Evolutionary conservation across 2,113 vertebrate genomes (phyloP).

Genomic region (Cettia cetti): DNA sequence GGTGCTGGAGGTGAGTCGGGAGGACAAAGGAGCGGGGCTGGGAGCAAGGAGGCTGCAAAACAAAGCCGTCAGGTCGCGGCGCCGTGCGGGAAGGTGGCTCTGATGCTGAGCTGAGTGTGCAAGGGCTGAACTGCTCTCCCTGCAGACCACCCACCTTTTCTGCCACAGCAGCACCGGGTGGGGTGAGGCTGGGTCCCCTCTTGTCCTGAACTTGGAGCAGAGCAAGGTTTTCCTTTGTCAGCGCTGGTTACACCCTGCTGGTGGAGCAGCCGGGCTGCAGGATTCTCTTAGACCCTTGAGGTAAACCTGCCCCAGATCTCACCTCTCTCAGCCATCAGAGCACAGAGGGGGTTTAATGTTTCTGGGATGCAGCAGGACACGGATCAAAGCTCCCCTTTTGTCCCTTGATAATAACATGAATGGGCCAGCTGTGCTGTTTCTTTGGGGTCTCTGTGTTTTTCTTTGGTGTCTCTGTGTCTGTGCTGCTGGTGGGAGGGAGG

Average conservation of each 20-base stretch:
- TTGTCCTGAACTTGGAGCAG: background rate
- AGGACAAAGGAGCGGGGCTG: constrained; percentile 14
- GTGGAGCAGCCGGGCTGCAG: background rate
- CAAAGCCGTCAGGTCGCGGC: background rate
- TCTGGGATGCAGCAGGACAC: background rate
- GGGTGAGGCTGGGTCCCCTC: background rate
- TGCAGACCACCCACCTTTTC: background rate
- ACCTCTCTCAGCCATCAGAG: background rate
- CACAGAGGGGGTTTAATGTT: background rate
- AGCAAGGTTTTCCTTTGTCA: background rate
- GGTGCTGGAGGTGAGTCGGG: background rate
- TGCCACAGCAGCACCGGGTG: background rate
- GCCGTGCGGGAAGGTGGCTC: background rate
- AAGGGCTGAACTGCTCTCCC: background rate
- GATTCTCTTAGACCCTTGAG: background rate
- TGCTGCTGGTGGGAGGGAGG: background rate
- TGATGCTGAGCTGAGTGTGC: background rate
- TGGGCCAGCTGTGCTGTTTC: background rate
- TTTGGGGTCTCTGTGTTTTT: background rate
- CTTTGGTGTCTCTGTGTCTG: background rate
- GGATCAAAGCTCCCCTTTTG: background rate
- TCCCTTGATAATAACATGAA: background rate
- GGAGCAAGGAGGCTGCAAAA: background rate
- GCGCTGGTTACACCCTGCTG: rapidly evolving
- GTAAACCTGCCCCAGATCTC: background rate